A percentile compares a stretch with the other conserved stretches of the same genome.
phyloP scores from a whole-genome alignment of 37 sponge, comb jelly and placozoan genomes.

The Lycopodina hypogea region DNA sequence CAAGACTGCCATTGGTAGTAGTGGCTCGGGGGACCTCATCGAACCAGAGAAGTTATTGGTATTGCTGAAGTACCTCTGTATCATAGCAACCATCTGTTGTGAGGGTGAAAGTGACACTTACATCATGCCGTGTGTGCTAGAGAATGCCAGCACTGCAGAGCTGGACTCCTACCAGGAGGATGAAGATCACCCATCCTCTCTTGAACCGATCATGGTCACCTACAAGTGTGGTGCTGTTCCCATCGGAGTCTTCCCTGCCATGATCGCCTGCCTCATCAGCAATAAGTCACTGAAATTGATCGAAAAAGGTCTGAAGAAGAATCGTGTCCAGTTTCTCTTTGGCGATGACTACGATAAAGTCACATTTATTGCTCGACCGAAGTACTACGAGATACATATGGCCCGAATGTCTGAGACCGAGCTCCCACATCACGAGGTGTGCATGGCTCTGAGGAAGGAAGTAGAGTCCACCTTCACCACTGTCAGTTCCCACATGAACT shows the following conservation, averaged over 20 bases:
- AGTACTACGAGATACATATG: not conserved
- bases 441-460: not conserved
- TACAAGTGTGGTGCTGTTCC: slow-evolving; percentile 8
- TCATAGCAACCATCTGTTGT: not conserved
- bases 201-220: not conserved
- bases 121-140: not conserved
- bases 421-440: not conserved
- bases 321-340: not conserved
- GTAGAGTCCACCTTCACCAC: not conserved
- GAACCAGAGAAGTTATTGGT: not conserved
- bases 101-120: not conserved
- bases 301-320: not conserved
- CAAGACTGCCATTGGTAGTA: not conserved
- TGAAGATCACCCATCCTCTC: not conserved
- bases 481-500: not conserved
- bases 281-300: not conserved
- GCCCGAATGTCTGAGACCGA: not conserved
- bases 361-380: slow-evolving; percentile 3
- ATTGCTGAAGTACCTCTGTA: not conserved
- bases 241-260: slow-evolving; percentile 1
- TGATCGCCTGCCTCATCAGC: not conserved
- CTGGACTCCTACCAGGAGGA: not conserved
- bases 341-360: not conserved
- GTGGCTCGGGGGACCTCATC: not conserved
- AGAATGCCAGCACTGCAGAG: not conserved